phyloP scores from a whole-genome alignment of 2,797 vertebrate species.

The Intellagama lesueurii region DNA sequence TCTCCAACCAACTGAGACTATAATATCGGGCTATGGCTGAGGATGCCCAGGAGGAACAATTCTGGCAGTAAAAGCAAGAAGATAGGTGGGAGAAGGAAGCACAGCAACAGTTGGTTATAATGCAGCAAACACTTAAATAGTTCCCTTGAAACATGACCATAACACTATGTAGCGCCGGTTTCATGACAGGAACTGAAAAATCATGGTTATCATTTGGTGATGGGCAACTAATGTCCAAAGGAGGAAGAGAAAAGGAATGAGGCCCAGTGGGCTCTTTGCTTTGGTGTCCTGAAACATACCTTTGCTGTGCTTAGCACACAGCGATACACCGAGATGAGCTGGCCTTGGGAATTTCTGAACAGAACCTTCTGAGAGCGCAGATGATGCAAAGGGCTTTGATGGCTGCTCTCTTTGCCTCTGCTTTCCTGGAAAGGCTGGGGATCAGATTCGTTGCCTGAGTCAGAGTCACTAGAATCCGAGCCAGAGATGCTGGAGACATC shows the following conservation, averaged over 20 bases:
- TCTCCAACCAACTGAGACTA: background rate
- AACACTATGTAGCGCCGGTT: background rate
- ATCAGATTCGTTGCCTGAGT: conserved; percentile 72
- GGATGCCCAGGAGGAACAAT: background rate
- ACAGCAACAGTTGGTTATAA: background rate
- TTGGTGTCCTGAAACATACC: conserved; percentile 75
- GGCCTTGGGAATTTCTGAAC: conserved; percentile 85
- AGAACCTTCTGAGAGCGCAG: conserved; percentile 80
- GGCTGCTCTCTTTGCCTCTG: background rate
- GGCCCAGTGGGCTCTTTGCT: background rate
- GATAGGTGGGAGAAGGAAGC: background rate
- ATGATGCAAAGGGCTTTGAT: background rate
- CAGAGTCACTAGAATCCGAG: conserved; percentile 85
- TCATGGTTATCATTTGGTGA: background rate
- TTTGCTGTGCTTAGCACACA: conserved; percentile 83
- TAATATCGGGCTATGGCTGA: background rate
- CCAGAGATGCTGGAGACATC: conserved; percentile 97
- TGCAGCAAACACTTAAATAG: background rate
- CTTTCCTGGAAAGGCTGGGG: conserved; percentile 46
- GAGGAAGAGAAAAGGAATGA: background rate
- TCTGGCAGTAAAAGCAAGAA: background rate
- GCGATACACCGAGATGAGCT: conserved; percentile 85
- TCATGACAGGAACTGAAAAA: background rate
- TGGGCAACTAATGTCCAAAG: background rate
- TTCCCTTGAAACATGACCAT: background rate